Conservation (phyloP, 30 jellyfish, hydroid and myxozoan species). For the Hydra vulgaris region DNA sequence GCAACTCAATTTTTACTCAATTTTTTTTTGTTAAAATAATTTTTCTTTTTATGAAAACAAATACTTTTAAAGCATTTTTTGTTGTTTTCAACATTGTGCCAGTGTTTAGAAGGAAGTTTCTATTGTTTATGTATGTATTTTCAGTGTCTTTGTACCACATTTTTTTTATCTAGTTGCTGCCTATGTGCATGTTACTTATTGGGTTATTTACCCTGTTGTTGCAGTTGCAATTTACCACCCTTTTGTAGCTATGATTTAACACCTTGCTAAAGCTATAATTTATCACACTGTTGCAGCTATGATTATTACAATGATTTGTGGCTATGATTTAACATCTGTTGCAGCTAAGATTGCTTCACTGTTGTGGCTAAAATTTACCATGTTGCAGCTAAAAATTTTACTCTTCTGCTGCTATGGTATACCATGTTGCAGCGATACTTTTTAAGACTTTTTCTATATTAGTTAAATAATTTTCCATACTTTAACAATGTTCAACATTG, state of each 20-base stretch:
- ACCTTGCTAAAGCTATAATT: too few relatives aligned
- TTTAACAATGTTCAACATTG: too few relatives aligned
- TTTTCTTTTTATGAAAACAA: background rate
- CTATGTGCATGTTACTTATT: background rate
- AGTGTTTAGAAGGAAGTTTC: background rate
- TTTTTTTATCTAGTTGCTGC: constrained; percentile 29
- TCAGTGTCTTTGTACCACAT: constrained; percentile 72
- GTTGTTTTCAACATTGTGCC: background rate
- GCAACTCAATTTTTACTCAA: background rate
- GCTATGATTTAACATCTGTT: too few relatives aligned
- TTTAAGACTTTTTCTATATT: too few relatives aligned
- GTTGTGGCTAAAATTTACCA: too few relatives aligned
- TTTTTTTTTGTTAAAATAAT: background rate
- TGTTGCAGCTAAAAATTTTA: too few relatives aligned
- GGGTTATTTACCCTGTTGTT: background rate
- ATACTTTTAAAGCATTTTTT: background rate
- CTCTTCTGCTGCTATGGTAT: too few relatives aligned
- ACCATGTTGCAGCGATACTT: too few relatives aligned
- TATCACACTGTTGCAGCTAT: too few relatives aligned
- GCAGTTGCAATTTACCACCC: background rate
- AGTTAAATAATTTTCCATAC: too few relatives aligned
- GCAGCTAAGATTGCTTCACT: too few relatives aligned
- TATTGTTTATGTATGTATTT: constrained; percentile 16
- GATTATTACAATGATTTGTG: too few relatives aligned
- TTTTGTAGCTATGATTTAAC: background rate